Evolutionary conservation across 2,113 vertebrate species (phyloP).

Genomic region (Chascanopsetta lugubris): DNA sequence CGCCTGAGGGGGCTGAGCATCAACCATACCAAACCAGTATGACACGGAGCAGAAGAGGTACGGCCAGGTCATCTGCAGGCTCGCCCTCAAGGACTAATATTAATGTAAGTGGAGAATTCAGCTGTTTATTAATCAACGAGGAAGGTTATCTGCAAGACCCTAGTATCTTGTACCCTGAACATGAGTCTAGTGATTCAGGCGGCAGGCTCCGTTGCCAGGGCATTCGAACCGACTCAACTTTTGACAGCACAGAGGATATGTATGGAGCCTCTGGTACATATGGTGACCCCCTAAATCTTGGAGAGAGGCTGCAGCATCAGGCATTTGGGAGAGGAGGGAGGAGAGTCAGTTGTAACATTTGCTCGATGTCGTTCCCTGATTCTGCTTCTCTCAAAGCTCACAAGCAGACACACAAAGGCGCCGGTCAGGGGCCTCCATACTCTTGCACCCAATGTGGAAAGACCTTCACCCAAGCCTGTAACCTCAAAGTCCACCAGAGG

Average conservation of each 20-base stretch:
- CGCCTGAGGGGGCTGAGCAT: constrained; percentile 48
- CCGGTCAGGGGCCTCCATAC: constrained; percentile 43
- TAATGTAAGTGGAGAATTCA: constrained; percentile 60
- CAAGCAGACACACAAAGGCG: constrained; percentile 63
- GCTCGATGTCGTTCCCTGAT: constrained; percentile 65
- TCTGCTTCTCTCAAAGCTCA: constrained; percentile 69
- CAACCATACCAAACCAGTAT: constrained; percentile 47
- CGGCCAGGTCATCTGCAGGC: neutral
- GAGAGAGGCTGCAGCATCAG: constrained; percentile 59
- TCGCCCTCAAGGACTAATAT: constrained; percentile 53
- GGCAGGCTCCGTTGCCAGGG: constrained; percentile 56
- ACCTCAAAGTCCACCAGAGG: constrained; percentile 80
- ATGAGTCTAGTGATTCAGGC: constrained; percentile 32
- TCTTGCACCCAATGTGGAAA: constrained; percentile 80
- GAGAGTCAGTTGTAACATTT: constrained; percentile 63
- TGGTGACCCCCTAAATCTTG: constrained; percentile 43
- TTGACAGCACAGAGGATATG: constrained; percentile 38
- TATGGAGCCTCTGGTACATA: constrained; percentile 54
- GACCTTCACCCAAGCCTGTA: constrained; percentile 78
- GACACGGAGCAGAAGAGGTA: constrained; percentile 31
- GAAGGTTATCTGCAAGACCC: constrained; percentile 80
- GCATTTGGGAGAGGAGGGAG: constrained; percentile 46
- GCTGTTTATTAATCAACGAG: constrained; percentile 81
- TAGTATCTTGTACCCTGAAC: constrained; percentile 57
- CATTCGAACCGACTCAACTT: constrained; percentile 30